Base-by-base conservation (phyloP, 53 echinoderm and acorn worm genomes). In the Zoroaster sp. region DNA sequence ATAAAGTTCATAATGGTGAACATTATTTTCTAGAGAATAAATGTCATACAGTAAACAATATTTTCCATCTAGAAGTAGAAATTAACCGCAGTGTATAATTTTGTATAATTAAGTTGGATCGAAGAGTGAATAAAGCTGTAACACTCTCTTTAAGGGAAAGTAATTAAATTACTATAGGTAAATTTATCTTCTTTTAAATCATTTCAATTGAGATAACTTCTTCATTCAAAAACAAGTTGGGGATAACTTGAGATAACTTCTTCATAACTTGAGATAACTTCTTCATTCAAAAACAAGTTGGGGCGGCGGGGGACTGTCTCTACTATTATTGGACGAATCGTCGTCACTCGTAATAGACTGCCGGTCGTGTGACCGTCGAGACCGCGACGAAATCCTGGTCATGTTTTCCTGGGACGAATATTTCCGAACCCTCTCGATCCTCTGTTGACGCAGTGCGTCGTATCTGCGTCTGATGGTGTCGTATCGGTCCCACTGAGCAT, bases 401-500 rank as follows among this genome's bases (percentile, higher is more conserved):
- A 85, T 46, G 52, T 85, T 85, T 23, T 85, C 85, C 71, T 85
- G 85, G 12, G 85, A 85, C 33, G 85, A 85, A 30, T 85, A 85
- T 39, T 70, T 69, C 85, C 72, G 51, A 20, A 85, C 69, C 44
- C 85, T 11, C 10, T 85, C 85, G 15, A 71, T 74, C 21, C 96
- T 68, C 47, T 82, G 40, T 38, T 93, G 92, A 63, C 93, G 94
- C 55, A 97, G 79, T 10, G 91, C 93, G 72, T 95, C 95, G 54
- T 97, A 97, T 53, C 93, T 87, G 55, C 79, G 87, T 81, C 91
- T 92, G 83, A 97, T 80, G 31, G 95, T 95, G 52, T 95, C 95
- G 67, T 95, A 97, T 31, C 93, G 92, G 55, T 95, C 93, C 95
- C 95, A 97, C n/a, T 89, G 85, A 4, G 72, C 86, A 78, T 92